phyloP scores from a whole-genome alignment of 2,797 vertebrate genomes.

The Trachops cirrhosus region DNA sequence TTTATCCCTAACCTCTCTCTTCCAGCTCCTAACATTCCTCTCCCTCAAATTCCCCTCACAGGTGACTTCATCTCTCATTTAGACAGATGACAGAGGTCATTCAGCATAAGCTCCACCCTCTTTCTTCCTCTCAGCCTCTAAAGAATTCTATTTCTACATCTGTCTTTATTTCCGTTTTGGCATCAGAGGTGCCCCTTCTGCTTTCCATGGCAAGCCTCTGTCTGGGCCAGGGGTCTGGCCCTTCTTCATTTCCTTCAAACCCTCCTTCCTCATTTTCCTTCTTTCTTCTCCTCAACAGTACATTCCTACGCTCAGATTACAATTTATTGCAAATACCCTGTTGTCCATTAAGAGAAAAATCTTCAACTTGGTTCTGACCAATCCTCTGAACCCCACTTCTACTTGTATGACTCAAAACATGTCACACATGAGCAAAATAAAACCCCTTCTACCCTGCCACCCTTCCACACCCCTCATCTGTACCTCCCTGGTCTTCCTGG shows the following conservation, averaged over 20 bases:
- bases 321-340: background rate
- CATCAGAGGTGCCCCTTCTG: background rate
- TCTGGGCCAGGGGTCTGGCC: background rate
- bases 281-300: background rate
- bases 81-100: background rate
- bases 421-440: background rate
- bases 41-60: background rate
- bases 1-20: background rate
- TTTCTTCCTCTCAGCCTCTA: background rate
- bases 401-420: background rate
- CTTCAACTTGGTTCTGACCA: background rate
- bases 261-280: background rate
- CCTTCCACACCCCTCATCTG: background rate
- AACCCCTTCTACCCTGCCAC: background rate
- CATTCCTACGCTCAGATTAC: background rate
- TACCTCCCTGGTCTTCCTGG: background rate
- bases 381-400: background rate
- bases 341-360: background rate
- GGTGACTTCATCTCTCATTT: background rate
- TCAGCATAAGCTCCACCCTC: background rate
- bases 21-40: background rate
- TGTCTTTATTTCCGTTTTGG: background rate
- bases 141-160: background rate
- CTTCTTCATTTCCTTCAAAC: background rate
- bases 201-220: background rate